Evolutionary conservation across 1,140 invertebrate genomes (phyloP).

Genomic region (Catajapyx aquilonaris): DNA sequence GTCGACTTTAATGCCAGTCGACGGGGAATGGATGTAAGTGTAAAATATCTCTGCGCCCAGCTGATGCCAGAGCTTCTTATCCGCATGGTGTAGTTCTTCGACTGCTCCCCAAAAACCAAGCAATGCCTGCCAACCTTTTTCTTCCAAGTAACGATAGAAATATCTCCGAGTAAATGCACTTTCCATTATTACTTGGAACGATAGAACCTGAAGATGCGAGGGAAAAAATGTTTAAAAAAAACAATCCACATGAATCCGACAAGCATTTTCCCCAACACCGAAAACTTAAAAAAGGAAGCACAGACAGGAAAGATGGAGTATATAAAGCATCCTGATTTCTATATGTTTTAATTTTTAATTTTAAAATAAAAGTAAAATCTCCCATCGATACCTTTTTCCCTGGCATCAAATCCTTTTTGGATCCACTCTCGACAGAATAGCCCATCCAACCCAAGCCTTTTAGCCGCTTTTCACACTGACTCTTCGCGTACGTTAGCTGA

Average conservation of each 20-base stretch:
- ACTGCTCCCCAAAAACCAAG: slow-evolving; percentile 73
- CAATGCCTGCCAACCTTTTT: slow-evolving; percentile 52
- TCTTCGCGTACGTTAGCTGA: slow-evolving; percentile 54
- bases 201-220: slow-evolving; percentile 17
- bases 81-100: slow-evolving; percentile 53
- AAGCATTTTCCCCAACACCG: no score
- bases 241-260: no score
- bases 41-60: slow-evolving; percentile 78
- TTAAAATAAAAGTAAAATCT: no score
- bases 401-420: slow-evolving; percentile 10
- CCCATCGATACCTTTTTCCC: slow-evolving; percentile 15
- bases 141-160: slow-evolving; percentile 58
- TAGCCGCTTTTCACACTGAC: slow-evolving; percentile 58
- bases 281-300: no score
- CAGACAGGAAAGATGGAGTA: no score
- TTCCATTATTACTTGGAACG: slow-evolving; percentile 24
- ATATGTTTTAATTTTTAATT: no score
- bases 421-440: slow-evolving; percentile 32
- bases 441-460: slow-evolving; percentile 52
- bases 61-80: slow-evolving; percentile 55
- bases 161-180: slow-evolving; percentile 28
- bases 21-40: slow-evolving; percentile 57
- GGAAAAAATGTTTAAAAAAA: slow-evolving; percentile 9
- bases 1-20: slow-evolving; percentile 54
- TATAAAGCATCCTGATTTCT: no score